A percentile compares a stretch with the other conserved stretches of the same genome.
Evolutionary conservation across 1,140 invertebrate species (phyloP).

Genomic region (Anthonomus grandis): DNA sequence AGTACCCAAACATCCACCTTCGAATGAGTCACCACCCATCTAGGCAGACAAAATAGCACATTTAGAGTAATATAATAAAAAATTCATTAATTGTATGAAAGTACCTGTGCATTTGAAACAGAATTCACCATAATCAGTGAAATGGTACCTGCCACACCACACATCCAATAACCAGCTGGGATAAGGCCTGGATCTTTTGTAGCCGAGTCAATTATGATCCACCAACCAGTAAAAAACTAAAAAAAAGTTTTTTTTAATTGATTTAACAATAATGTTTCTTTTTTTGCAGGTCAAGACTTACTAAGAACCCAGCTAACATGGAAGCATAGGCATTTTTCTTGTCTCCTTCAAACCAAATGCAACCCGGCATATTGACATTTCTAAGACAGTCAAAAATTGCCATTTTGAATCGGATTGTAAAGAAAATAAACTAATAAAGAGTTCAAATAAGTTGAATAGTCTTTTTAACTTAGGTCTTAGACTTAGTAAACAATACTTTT

Average conservation of each 20-base stretch:
- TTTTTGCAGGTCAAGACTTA: too few species aligned
- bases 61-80: too few species aligned
- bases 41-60: slow-evolving; percentile 31
- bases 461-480: too few species aligned
- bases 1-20: slow-evolving; percentile 83
- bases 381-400: slow-evolving; percentile 48
- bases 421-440: too few species aligned
- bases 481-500: too few species aligned
- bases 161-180: slow-evolving; percentile 81
- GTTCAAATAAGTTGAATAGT: too few species aligned
- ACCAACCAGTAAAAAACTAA: slow-evolving; percentile 96
- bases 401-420: slow-evolving; percentile 33
- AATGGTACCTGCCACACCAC: slow-evolving; percentile 89
- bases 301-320: slow-evolving; percentile 78
- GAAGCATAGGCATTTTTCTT: slow-evolving; percentile 80
- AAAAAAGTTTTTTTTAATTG: slow-evolving; percentile 41
- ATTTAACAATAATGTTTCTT: neutral
- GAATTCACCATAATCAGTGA: slow-evolving; percentile 97
- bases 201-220: slow-evolving; percentile 95
- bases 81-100: too few species aligned
- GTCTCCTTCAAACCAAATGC: slow-evolving; percentile 64
- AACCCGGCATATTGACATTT: slow-evolving; percentile 54
- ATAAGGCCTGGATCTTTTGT: slow-evolving; percentile 73
- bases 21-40: slow-evolving; percentile 82
- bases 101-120: slow-evolving; percentile 66